Conservation (phyloP, 2,797 vertebrate species). For the Manis javanica region DNA sequence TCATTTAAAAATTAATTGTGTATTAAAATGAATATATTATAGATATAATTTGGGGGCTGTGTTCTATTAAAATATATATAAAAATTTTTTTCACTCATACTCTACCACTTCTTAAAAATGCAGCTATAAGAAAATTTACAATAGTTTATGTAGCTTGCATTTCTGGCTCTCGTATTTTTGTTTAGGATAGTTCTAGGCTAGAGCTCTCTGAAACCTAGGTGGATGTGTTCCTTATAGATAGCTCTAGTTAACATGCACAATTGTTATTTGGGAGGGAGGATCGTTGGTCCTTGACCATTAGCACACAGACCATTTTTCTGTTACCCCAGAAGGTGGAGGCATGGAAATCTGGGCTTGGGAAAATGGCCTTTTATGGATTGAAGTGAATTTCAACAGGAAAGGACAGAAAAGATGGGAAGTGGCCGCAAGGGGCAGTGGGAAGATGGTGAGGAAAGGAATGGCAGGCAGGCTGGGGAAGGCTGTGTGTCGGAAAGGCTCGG, state of each 20-base stretch:
- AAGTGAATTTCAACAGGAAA: background rate
- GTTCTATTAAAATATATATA: background rate
- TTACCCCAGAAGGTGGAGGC: background rate
- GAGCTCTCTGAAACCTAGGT: background rate
- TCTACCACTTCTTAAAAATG: background rate
- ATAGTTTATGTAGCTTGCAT: background rate
- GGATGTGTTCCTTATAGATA: background rate
- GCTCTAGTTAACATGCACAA: background rate
- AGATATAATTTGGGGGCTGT: background rate
- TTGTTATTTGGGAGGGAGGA: background rate
- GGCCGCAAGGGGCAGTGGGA: background rate
- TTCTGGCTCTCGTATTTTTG: background rate
- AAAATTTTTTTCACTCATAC: background rate
- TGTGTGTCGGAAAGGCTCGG: rapidly evolving
- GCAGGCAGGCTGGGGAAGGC: rapidly evolving
- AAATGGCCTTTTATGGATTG: background rate
- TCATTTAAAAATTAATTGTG: background rate
- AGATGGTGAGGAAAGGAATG: background rate
- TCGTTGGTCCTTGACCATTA: background rate
- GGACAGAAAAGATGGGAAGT: background rate
- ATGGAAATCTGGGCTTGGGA: background rate
- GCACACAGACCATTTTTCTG: background rate
- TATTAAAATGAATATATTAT: constrained; percentile 42
- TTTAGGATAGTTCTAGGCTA: background rate
- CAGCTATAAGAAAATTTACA: background rate